phyloP scores from a whole-genome alignment of 2,113 vertebrate species.

The Oncorhynchus masou region DNA sequence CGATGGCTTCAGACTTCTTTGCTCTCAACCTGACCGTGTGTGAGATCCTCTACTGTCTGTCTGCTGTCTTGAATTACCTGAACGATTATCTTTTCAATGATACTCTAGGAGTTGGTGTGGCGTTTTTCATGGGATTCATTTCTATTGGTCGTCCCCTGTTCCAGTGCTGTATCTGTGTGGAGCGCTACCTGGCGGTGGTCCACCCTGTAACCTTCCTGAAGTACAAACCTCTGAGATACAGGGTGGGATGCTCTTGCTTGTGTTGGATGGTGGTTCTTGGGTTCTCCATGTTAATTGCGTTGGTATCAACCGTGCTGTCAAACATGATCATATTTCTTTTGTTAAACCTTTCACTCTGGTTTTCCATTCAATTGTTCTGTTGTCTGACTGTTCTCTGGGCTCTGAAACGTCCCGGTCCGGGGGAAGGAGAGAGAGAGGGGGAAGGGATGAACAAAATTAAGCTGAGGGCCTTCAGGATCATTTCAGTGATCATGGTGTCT shows the following conservation, averaged over 20 bases:
- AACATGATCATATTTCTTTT: too few species aligned
- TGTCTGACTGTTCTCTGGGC: neutral
- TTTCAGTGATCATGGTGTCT: neutral
- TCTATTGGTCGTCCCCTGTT: neutral
- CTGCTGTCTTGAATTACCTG: too few species aligned
- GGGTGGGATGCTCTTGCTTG: neutral
- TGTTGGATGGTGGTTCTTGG: too few species aligned
- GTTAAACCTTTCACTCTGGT: too few species aligned
- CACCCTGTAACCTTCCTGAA: constrained; percentile 15
- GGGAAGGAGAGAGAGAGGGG: neutral
- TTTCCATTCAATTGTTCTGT: neutral
- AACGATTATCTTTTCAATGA: too few species aligned
- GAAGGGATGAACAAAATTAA: neutral
- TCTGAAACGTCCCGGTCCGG: neutral
- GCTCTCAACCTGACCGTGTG: neutral
- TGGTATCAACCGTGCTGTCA: too few species aligned
- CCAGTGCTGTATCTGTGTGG: constrained; percentile 12
- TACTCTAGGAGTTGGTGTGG: too few species aligned
- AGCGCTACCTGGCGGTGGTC: constrained; percentile 22
- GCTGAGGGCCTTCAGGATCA: neutral
- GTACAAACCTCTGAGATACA: constrained; percentile 15
- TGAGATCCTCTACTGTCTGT: neutral
- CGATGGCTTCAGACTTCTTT: neutral
- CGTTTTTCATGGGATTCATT: too few species aligned
- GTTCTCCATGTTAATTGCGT: too few species aligned